Base-by-base conservation (phyloP, 2,888 invertebrate species). In the Yponomeuta plumbellus region DNA sequence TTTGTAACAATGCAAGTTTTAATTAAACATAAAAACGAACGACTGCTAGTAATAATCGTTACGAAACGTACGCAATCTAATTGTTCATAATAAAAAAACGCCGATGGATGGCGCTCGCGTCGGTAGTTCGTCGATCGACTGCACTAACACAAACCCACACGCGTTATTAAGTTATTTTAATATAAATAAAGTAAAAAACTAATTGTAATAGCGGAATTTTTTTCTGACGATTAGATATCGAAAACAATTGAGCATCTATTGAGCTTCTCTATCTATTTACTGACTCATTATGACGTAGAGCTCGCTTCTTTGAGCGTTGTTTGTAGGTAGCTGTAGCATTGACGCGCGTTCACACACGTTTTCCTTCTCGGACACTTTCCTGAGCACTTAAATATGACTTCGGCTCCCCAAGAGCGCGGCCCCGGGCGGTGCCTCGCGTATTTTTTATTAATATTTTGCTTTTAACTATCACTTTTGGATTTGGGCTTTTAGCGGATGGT, bases 101-200 rank as follows among this genome's bases (percentile, higher is more conserved):
- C 58, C 65, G 21, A 0, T 23, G 6, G 59, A 52, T 20, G 44
- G 63, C 40, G 44, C 4, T 23, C 21, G 23, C 20, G 40, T 63
- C 65, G 59, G 21, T 21, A 13, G 13, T 11, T 76, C 76, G 76
- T 75, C 74, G 75, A 73, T 71, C 68, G 76, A 88, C 89, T 86
- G 78, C 89, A 88, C 85, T 81, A 78, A 88, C 89, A 88, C 89
- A 89, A 88, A 89, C 88, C 89, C 88, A 89, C 90, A 88, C 87
- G 89, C 83, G 84, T 86, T 80, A 78, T 70, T 83, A 80, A 83
- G 82, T 69, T 21, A 76, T 75, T 73, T 74, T 78, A 75, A 75
- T 77, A 71, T 69, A 63, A 26, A 64, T 67, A 67, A 58, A 64
- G 26, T 74, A 74, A 77, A 73, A 71, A 67, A 65, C 57, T 69